phyloP scores from a whole-genome alignment of 2,113 vertebrate genomes.

The Spheniscus mendiculus region DNA sequence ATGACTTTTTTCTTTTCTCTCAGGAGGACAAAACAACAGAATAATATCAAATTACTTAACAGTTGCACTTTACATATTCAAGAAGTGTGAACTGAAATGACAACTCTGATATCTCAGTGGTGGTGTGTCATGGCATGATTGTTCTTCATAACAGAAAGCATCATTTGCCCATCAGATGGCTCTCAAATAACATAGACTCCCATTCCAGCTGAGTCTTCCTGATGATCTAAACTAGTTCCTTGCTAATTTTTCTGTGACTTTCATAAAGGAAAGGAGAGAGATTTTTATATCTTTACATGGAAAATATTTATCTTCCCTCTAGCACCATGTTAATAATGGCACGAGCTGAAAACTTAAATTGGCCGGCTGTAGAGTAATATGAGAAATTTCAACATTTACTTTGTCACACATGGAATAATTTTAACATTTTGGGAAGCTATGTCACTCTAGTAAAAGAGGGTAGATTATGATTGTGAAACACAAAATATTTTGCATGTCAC shows the following conservation, averaged over 20 bases:
- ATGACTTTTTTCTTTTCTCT: not conserved
- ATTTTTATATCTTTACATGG: not conserved
- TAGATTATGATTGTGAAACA: not conserved
- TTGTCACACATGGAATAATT: not conserved
- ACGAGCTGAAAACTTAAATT: not conserved
- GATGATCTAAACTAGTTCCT: not conserved
- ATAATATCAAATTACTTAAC: slow-evolving; percentile 20
- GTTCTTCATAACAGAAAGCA: not conserved
- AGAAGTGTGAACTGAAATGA: slow-evolving; percentile 19
- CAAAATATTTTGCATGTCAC: not conserved
- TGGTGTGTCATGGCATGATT: not conserved
- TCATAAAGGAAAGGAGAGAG: not conserved
- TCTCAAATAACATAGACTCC: not conserved
- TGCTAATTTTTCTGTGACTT: not conserved
- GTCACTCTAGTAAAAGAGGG: not conserved
- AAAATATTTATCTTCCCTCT: slow-evolving; percentile 6
- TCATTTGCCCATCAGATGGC: not conserved
- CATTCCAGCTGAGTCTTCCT: not conserved
- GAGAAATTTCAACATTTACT: not conserved
- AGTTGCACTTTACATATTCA: slow-evolving; percentile 24
- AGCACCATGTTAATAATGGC: not conserved
- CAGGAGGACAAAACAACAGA: not conserved
- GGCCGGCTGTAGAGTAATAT: not conserved
- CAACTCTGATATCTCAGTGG: not conserved
- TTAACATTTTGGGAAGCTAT: not conserved